phyloP scores from a whole-genome alignment of 2,797 vertebrate genomes.

The Pipistrellus kuhlii region DNA sequence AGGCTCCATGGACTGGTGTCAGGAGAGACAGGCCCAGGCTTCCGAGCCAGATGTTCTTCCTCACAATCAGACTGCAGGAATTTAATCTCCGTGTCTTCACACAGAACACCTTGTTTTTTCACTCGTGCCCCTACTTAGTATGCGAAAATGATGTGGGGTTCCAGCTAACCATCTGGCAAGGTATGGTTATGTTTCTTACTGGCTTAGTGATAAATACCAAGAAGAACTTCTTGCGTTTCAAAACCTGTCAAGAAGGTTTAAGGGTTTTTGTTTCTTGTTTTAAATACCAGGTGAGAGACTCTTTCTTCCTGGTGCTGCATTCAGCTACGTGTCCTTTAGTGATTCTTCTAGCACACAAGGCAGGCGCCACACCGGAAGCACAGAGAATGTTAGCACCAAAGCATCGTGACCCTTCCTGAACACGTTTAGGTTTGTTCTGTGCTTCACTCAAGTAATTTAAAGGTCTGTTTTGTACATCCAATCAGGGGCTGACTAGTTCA shows the following conservation, averaged over 20 bases:
- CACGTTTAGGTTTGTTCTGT: constrained; percentile 38
- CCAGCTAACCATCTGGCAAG: not conserved
- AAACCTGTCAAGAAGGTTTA: constrained; percentile 12
- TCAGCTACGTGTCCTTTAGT: not conserved
- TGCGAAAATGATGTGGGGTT: not conserved
- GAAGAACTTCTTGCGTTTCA: constrained; percentile 58
- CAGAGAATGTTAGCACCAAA: constrained; percentile 79
- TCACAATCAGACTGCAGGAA: not conserved
- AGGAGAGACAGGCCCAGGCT: not conserved
- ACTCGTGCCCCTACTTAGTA: not conserved
- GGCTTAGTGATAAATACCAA: constrained; percentile 56
- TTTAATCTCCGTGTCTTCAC: not conserved
- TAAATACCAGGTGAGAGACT: not conserved
- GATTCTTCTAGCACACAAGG: not conserved
- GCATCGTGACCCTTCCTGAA: constrained; percentile 14
- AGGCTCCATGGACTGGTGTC: not conserved
- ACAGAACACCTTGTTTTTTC: not conserved
- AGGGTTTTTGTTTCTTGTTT: constrained; percentile 16
- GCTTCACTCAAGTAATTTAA: constrained; percentile 65
- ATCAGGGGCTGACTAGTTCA: not conserved
- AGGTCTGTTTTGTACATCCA: not conserved
- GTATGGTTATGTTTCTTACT: constrained; percentile 56
- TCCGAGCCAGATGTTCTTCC: not conserved
- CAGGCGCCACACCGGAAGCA: constrained; percentile 25
- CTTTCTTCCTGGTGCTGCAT: constrained; percentile 46